These are phyloP conservation scores for Meloidogyne hapla DNA, from an alignment of 1,140 invertebrate species.

Conservation along the genomic window DNA sequence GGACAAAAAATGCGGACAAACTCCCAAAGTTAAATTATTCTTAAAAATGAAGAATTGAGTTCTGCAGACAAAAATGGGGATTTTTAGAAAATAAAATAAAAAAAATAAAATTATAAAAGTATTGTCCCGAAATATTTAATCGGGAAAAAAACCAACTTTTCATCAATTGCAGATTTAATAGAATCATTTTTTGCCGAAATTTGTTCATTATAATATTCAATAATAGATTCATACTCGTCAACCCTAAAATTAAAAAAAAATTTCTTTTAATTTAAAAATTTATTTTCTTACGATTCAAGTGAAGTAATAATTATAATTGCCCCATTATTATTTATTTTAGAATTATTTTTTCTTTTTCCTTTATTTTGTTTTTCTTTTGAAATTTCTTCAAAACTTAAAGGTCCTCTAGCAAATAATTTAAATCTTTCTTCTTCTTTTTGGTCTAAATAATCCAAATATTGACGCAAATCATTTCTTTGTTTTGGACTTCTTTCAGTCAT, in stretches of 20 bases:
- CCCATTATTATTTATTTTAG: conserved; percentile 29
- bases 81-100: neutral
- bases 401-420: neutral
- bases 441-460: neutral
- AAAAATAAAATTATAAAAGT: neutral
- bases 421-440: neutral
- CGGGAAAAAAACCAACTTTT: conserved; percentile 20
- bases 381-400: neutral
- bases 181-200: conserved; percentile 34
- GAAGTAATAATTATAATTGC: conserved; percentile 43
- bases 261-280: conserved; percentile 11
- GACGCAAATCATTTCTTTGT: conserved; percentile 14
- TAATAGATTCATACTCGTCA: conserved; percentile 28
- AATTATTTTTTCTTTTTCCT: neutral
- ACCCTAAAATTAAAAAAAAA: neutral
- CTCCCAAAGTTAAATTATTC: too few species aligned
- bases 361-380: neutral
- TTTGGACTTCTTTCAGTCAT: conserved; percentile 31
- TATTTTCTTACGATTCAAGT: conserved; percentile 22
- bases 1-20: too few species aligned
- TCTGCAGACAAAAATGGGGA: too few species aligned
- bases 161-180: conserved; percentile 20
- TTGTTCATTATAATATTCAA: conserved; percentile 38
- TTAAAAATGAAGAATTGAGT: too few species aligned
- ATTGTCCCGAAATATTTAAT: neutral